These are phyloP conservation scores for Microtus montanus DNA, from an alignment of 2,113 vertebrate genomes.

Conservation along the genomic window DNA sequence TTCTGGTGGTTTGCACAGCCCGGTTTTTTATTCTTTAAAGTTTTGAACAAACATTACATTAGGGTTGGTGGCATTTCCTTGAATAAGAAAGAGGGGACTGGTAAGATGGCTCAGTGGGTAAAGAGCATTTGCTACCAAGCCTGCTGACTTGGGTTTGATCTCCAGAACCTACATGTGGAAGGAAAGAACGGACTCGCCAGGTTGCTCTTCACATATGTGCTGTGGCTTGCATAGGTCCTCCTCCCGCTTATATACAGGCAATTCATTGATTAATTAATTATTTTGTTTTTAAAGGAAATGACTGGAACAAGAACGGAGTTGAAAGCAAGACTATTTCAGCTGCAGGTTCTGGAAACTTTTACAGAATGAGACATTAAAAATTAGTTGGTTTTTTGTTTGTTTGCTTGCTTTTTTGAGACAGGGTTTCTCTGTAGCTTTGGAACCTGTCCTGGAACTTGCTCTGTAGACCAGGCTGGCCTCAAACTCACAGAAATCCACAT, in stretches of 20 bases:
- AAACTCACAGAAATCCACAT: too few species aligned
- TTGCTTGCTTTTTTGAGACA: too few species aligned
- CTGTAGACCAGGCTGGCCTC: too few species aligned
- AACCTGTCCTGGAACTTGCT: too few species aligned
- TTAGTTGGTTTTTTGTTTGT: background rate
- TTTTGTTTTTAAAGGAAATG: background rate
- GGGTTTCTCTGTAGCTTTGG: too few species aligned
- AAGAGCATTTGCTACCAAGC: background rate
- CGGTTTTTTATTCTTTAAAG: background rate
- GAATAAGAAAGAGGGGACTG: background rate
- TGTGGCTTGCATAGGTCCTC: background rate
- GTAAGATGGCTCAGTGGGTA: background rate
- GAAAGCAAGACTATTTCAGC: constrained; percentile 5
- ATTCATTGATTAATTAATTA: background rate
- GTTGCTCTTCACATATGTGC: background rate
- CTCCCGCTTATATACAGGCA: background rate
- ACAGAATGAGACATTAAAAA: background rate
- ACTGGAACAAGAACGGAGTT: background rate
- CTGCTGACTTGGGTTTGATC: background rate
- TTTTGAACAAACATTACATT: background rate
- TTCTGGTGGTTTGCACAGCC: background rate
- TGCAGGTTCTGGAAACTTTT: constrained; percentile 1
- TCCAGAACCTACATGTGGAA: background rate
- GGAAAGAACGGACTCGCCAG: background rate
- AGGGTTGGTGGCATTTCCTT: constrained; percentile 1